Evolutionary conservation across 2,888 invertebrate genomes (phyloP).

Genomic region (Folsomia manolachei): DNA sequence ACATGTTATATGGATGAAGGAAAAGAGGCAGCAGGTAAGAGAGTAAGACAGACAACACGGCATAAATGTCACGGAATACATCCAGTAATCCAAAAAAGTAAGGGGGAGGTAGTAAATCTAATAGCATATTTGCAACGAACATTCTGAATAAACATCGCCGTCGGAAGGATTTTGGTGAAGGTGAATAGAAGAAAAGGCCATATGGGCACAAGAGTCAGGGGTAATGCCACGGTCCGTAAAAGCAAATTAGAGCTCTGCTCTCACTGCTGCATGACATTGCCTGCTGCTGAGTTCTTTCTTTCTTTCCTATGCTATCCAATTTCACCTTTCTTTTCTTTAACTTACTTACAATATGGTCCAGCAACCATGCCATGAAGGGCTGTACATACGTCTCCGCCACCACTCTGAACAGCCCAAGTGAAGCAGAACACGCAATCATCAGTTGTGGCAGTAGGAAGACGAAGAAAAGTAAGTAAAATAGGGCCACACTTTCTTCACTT

Average conservation of each 20-base stretch:
- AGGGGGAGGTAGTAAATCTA: slow-evolving; percentile 6
- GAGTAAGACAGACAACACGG: background rate
- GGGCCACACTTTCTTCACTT: background rate
- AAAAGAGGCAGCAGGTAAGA: background rate
- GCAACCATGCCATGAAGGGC: background rate
- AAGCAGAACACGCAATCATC: slow-evolving; percentile 8
- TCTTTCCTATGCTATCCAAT: background rate
- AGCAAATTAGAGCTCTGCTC: slow-evolving; percentile 22
- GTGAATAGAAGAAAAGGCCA: slow-evolving; percentile 18
- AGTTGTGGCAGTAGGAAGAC: background rate
- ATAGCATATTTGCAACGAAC: slow-evolving; percentile 23
- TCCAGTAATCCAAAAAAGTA: slow-evolving; percentile 5
- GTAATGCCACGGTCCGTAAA: slow-evolving; percentile 21
- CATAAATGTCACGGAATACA: slow-evolving; percentile 17
- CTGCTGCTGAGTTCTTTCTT: background rate
- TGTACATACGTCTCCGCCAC: background rate
- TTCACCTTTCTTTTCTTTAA: slow-evolving; percentile 2
- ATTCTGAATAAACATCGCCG: slow-evolving; percentile 18
- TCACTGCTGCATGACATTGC: no score
- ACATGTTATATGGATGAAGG: background rate
- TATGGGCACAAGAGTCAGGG: background rate
- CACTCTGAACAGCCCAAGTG: background rate
- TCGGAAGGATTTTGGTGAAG: slow-evolving; percentile 12
- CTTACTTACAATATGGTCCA: background rate
- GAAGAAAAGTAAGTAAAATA: background rate